Evolutionary conservation across 2,888 invertebrate species (phyloP).

Genomic region (Tetropium fuscum): DNA sequence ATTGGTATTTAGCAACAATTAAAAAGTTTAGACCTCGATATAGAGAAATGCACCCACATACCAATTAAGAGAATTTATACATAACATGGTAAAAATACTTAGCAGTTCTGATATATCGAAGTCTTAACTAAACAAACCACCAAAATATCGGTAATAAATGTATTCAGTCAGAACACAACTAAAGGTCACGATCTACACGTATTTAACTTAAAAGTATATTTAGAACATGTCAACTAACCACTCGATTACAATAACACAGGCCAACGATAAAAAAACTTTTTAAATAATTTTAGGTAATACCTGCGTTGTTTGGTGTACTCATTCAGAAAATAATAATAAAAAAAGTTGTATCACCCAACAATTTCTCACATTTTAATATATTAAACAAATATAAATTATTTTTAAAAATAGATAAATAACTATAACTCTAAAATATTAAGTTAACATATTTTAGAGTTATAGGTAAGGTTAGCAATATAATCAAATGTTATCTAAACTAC

Average conservation of each 20-base stretch:
- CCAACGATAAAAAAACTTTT: no score
- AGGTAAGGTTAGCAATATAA: no score
- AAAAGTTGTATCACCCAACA: no score
- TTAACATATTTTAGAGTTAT: no score
- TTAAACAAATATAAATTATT: no score
- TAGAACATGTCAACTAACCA: constrained; percentile 58
- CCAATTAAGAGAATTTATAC: constrained; percentile 26
- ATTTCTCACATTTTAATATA: no score
- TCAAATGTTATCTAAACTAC: no score
- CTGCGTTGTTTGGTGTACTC: no score
- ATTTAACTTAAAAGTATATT: constrained; percentile 54
- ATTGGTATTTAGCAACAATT: constrained; percentile 49
- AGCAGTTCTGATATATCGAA: constrained; percentile 40
- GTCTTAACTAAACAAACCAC: constrained; percentile 45
- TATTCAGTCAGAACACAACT: constrained; percentile 56
- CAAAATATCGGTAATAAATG: constrained; percentile 42
- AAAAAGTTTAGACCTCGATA: constrained; percentile 45
- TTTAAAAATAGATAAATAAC: no score
- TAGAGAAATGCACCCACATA: constrained; percentile 30
- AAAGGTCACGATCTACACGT: constrained; percentile 48
- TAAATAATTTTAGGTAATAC: no score
- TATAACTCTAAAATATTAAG: no score
- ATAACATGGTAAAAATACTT: constrained; percentile 24
- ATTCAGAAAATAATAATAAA: no score
- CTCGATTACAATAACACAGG: constrained; percentile 38